phyloP scores from a whole-genome alignment of 2,888 invertebrate genomes.

The Lochmaea capreae region DNA sequence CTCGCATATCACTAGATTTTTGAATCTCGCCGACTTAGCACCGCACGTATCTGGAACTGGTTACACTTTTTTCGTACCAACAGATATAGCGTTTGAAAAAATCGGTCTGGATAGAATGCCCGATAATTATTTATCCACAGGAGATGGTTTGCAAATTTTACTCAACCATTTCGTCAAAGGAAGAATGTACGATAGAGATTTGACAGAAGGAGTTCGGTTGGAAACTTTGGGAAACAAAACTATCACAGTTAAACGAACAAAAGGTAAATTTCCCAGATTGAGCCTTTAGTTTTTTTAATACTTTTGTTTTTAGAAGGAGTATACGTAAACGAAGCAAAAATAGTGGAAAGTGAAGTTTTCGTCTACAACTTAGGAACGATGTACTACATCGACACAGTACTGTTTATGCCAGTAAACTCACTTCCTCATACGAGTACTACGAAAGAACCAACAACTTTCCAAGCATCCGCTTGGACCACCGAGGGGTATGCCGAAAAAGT shows the following conservation, averaged over 20 bases:
- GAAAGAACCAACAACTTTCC: constrained; percentile 41
- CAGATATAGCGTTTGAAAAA: constrained; percentile 74
- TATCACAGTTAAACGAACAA: constrained; percentile 67
- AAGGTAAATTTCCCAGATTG: constrained; percentile 54
- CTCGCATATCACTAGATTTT: constrained; percentile 71
- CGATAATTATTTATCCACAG: constrained; percentile 70
- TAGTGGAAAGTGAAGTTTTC: constrained; percentile 73
- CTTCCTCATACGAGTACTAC: constrained; percentile 52
- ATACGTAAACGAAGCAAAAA: constrained; percentile 70
- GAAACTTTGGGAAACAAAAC: constrained; percentile 71
- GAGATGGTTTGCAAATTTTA: constrained; percentile 70
- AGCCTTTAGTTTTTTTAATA: not conserved
- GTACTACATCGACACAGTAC: constrained; percentile 72
- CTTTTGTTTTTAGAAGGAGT: constrained; percentile 64
- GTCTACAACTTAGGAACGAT: constrained; percentile 75
- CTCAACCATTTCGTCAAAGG: constrained; percentile 74
- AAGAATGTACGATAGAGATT: constrained; percentile 71
- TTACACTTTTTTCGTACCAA: constrained; percentile 79
- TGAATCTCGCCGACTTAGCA: constrained; percentile 73
- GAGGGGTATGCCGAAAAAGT: constrained; percentile 57
- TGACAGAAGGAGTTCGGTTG: constrained; percentile 68
- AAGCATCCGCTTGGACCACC: constrained; percentile 48
- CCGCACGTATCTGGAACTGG: constrained; percentile 73
- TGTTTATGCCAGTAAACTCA: constrained; percentile 64
- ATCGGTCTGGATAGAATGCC: constrained; percentile 71